These are phyloP conservation scores for Drosophila incognita DNA, from an alignment of 2,888 invertebrate genomes.

Conservation along the genomic window DNA sequence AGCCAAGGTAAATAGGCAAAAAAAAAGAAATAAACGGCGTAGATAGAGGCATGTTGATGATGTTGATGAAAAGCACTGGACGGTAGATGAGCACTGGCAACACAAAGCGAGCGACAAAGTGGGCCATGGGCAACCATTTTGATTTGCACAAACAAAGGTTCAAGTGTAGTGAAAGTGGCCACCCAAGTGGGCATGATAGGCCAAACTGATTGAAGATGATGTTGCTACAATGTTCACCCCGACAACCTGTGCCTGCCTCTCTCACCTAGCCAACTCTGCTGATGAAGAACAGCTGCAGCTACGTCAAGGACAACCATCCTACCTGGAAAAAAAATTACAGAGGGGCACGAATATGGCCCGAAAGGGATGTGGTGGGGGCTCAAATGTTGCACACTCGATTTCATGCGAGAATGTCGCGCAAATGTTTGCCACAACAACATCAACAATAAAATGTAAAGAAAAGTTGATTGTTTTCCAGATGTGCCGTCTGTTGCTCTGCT, in stretches of 20 bases:
- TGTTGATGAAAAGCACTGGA: conserved; percentile 50
- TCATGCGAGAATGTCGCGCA: conserved; percentile 76
- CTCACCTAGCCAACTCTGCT: conserved; percentile 7
- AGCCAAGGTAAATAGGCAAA: conserved; percentile 49
- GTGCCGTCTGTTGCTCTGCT: conserved; percentile 25
- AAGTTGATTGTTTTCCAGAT: conserved; percentile 71
- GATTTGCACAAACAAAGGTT: conserved; percentile 79
- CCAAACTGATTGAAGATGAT: conserved; percentile 70
- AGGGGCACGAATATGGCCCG: neutral
- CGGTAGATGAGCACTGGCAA: conserved; percentile 36
- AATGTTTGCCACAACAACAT: conserved; percentile 62
- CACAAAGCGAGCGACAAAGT: conserved; percentile 49
- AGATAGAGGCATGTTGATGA: conserved; percentile 20
- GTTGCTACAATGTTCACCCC: conserved; percentile 20
- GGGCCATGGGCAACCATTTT: conserved; percentile 78
- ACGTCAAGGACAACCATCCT: conserved; percentile 58
- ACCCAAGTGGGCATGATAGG: conserved; percentile 64
- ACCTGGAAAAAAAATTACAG: conserved; percentile 47
- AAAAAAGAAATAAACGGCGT: neutral
- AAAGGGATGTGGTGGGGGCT: neutral
- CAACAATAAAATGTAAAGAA: conserved; percentile 48
- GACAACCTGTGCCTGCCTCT: neutral
- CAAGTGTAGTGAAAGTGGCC: conserved; percentile 73
- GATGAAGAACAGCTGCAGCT: conserved; percentile 25
- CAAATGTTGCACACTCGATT: conserved; percentile 75